Conservation (phyloP, 1,140 invertebrate species). For the Papilio polytes region DNA sequence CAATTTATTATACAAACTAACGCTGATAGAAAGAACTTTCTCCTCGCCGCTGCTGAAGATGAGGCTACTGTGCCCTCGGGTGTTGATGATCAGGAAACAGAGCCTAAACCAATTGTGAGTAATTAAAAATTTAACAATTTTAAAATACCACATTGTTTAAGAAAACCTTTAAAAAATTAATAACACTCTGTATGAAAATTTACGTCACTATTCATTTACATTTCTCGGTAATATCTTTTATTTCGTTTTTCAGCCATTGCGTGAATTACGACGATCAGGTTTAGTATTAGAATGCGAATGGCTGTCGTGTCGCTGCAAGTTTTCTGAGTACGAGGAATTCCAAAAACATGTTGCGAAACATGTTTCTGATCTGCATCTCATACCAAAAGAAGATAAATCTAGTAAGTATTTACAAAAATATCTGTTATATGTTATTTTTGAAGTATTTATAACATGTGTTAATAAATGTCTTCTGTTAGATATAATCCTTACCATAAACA, state of each 20-base stretch:
- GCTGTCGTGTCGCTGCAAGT: constrained; percentile 61
- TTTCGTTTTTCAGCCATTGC: constrained; percentile 56
- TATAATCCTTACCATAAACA: not conserved
- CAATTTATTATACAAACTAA: constrained; percentile 73
- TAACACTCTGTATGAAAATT: not conserved
- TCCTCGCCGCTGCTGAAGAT: constrained; percentile 64
- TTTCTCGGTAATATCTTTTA: constrained; percentile 23
- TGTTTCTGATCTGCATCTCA: constrained; percentile 58
- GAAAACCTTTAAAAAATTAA: not conserved
- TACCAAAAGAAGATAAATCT: constrained; percentile 50
- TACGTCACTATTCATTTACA: not conserved
- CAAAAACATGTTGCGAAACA: constrained; percentile 70
- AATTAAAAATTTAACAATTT: not conserved
- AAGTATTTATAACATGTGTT: not conserved
- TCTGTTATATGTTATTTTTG: constrained; percentile 5
- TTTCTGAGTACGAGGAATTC: constrained; percentile 63
- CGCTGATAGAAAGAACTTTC: constrained; percentile 66
- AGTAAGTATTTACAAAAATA: constrained; percentile 51
- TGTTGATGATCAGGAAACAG: constrained; percentile 57
- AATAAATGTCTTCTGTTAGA: not conserved
- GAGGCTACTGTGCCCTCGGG: constrained; percentile 65
- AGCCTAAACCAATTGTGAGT: constrained; percentile 64
- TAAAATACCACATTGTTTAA: not conserved
- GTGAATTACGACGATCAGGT: constrained; percentile 52
- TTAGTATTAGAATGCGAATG: constrained; percentile 74